Percentiles rank a stretch among this genome's conserved stretches.
These are phyloP conservation scores for Tetropium fuscum DNA, from an alignment of 2,888 invertebrate genomes.

Conservation along the genomic window DNA sequence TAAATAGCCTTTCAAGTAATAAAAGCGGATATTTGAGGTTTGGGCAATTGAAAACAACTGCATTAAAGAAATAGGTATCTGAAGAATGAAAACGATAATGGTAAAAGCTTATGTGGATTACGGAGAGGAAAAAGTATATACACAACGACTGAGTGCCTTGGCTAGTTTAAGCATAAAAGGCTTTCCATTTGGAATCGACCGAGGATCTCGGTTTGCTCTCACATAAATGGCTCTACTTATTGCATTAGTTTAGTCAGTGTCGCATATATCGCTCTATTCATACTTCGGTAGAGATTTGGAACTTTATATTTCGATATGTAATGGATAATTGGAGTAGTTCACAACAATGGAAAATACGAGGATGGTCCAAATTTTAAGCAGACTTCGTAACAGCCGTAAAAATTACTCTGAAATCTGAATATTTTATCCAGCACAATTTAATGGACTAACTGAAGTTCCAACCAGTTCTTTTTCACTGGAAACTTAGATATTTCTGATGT, in stretches of 20 bases:
- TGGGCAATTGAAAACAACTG: conserved; percentile 43
- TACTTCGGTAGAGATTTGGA: conserved; percentile 19
- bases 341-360: too few relatives aligned
- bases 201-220: conserved; percentile 59
- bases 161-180: conserved; percentile 55
- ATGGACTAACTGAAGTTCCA: too few relatives aligned
- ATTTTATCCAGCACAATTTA: too few relatives aligned
- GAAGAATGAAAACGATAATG: conserved; percentile 46
- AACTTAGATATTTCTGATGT: too few relatives aligned
- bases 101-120: conserved; percentile 48
- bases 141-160: conserved; percentile 46
- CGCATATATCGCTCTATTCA: conserved; percentile 31
- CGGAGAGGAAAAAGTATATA: conserved; percentile 46
- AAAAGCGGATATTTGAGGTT: conserved; percentile 23
- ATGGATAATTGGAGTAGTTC: too few relatives aligned
- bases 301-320: conserved; percentile 13
- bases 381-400: too few relatives aligned
- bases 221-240: conserved; percentile 59
- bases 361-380: too few relatives aligned
- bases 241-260: conserved; percentile 59
- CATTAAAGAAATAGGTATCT: conserved; percentile 44
- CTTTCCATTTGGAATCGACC: conserved; percentile 56
- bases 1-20: conserved; percentile 12
- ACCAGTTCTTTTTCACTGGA: too few relatives aligned
- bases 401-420: too few relatives aligned